These are phyloP conservation scores for Taphrorychus bicolor DNA, from an alignment of 2,888 invertebrate species.

Conservation along the genomic window DNA sequence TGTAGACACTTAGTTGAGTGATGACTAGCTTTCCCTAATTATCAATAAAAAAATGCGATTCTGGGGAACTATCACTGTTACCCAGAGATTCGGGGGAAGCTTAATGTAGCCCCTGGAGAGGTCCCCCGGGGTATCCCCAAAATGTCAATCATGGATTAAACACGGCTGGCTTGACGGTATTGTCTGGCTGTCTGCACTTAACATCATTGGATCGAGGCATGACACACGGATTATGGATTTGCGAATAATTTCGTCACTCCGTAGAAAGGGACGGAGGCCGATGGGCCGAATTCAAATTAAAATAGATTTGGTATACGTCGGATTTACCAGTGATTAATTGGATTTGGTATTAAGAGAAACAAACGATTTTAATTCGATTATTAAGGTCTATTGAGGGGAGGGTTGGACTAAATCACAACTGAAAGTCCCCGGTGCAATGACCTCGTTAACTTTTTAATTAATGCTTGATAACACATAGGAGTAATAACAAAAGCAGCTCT, in stretches of 20 bases:
- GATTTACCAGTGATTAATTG: slow-evolving; percentile 20
- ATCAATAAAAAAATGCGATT: slow-evolving; percentile 15
- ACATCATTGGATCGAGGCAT: slow-evolving; percentile 35
- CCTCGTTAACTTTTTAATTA: background rate
- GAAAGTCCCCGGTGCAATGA: background rate
- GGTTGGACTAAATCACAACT: background rate
- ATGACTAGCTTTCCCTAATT: slow-evolving; percentile 18
- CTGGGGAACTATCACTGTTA: background rate
- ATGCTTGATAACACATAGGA: background rate
- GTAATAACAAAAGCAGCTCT: background rate
- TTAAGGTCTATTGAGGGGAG: background rate
- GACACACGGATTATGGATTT: slow-evolving; percentile 42
- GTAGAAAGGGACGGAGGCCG: slow-evolving; percentile 3
- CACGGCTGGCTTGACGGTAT: slow-evolving; percentile 44
- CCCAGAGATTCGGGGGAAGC: background rate
- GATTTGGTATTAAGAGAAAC: slow-evolving; percentile 3
- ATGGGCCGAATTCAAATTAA: slow-evolving; percentile 10
- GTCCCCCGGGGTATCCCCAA: slow-evolving; percentile 31
- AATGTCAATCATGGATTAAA: slow-evolving; percentile 49
- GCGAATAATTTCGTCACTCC: slow-evolving; percentile 40
- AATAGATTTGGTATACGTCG: slow-evolving; percentile 4
- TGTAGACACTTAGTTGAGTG: slow-evolving; percentile 14
- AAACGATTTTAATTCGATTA: background rate
- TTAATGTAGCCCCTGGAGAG: slow-evolving; percentile 15
- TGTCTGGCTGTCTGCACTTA: slow-evolving; percentile 41